A percentile compares a stretch with the other conserved stretches of the same genome.
These are phyloP conservation scores for Mobula hypostoma DNA, from an alignment of 2,113 vertebrate genomes.

Conservation along the genomic window DNA sequence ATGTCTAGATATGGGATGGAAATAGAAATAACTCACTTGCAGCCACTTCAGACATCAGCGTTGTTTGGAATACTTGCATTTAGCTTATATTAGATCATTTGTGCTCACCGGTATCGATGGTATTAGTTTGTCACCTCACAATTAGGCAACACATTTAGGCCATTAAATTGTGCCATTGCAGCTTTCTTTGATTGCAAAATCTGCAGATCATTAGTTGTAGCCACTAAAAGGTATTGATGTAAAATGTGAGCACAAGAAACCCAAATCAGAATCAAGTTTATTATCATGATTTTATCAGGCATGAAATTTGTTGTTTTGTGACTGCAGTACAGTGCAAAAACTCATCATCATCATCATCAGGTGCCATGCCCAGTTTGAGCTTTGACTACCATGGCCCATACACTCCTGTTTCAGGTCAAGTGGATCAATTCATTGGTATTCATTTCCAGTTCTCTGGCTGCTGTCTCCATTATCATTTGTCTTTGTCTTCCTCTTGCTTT, in stretches of 20 bases:
- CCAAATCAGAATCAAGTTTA: not conserved
- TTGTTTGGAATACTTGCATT: not conserved
- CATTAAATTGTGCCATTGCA: not conserved
- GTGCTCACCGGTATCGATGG: not conserved
- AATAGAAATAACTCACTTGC: not conserved
- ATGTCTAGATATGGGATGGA: too few species aligned
- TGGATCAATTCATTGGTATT: too few species aligned
- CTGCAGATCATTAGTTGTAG: not conserved
- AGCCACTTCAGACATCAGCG: not conserved
- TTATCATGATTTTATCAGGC: too few species aligned
- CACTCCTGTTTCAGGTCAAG: too few species aligned
- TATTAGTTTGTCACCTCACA: not conserved
- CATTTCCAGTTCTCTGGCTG: too few species aligned
- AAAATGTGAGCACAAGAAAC: not conserved
- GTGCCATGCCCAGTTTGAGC: too few species aligned
- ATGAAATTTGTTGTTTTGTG: too few species aligned
- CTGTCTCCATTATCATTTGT: too few species aligned
- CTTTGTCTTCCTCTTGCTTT: too few species aligned
- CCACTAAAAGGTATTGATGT: not conserved
- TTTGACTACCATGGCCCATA: too few species aligned
- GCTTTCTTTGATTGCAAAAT: not conserved
- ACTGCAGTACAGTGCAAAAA: too few species aligned
- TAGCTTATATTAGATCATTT: not conserved
- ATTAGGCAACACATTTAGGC: not conserved
- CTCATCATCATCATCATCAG: too few species aligned